These are phyloP conservation scores for Morpho helenor DNA, from an alignment of 2,888 invertebrate species.

Conservation along the genomic window DNA sequence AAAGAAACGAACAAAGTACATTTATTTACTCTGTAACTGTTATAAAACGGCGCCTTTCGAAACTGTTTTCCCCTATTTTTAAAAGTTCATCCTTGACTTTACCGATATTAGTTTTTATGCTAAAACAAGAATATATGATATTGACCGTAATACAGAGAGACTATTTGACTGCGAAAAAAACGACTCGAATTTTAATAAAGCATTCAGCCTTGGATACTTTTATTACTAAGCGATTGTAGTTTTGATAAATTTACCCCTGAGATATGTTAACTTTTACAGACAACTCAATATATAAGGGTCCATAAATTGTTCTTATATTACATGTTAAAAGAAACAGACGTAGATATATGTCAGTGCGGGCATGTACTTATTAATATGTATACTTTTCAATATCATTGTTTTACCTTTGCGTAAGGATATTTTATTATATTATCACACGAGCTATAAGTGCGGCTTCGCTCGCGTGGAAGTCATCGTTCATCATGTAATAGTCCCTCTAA, in stretches of 20 bases:
- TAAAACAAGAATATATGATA: constrained; percentile 41
- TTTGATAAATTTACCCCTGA: constrained; percentile 16
- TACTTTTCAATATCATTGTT: too few species aligned
- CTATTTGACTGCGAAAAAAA: constrained; percentile 53
- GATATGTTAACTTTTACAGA: constrained; percentile 11
- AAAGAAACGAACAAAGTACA: not conserved
- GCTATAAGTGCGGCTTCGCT: too few species aligned
- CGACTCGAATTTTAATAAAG: constrained; percentile 38
- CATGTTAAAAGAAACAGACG: not conserved
- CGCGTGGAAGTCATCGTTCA: too few species aligned
- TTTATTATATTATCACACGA: too few species aligned
- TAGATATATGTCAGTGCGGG: not conserved
- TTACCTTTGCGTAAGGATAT: too few species aligned
- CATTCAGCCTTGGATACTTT: constrained; percentile 44
- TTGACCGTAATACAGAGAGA: constrained; percentile 47
- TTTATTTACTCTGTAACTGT: constrained; percentile 27
- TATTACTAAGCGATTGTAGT: constrained; percentile 23
- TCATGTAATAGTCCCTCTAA: too few species aligned
- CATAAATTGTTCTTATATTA: constrained; percentile 4
- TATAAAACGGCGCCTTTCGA: constrained; percentile 36
- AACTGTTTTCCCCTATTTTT: constrained; percentile 30
- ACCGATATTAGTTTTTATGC: constrained; percentile 52
- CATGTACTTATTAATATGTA: not conserved
- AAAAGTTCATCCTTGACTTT: constrained; percentile 51
- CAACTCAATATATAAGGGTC: not conserved